Conservation (phyloP, 2,113 vertebrate species). For the Limanda limanda region DNA sequence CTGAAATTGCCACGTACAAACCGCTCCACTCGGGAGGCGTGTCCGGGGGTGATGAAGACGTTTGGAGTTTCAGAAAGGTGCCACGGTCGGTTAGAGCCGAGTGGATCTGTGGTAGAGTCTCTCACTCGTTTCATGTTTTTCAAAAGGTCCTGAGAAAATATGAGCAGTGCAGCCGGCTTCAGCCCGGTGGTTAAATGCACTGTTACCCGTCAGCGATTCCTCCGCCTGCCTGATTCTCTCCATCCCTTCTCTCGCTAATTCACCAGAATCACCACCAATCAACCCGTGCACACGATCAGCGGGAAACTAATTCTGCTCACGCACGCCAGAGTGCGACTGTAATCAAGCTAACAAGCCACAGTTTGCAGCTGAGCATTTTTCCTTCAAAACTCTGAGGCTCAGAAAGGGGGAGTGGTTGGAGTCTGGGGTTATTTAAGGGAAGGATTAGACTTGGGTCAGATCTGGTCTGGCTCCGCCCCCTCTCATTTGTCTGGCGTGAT, state of each 20-base stretch:
- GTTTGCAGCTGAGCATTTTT: constrained; percentile 41
- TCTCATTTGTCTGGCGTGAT: constrained; percentile 23
- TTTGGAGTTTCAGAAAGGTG: constrained; percentile 27
- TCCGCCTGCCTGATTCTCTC: constrained; percentile 4
- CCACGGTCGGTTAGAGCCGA: constrained; percentile 15
- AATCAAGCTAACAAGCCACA: constrained; percentile 42
- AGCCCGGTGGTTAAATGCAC: constrained; percentile 10
- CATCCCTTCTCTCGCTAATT: constrained; percentile 3
- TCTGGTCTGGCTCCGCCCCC: constrained; percentile 37
- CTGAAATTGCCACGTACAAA: constrained; percentile 18
- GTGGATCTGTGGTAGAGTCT: background rate
- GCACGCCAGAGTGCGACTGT: constrained; percentile 27
- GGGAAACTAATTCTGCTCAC: constrained; percentile 3
- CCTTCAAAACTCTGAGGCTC: constrained; percentile 34
- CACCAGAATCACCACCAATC: constrained; percentile 41
- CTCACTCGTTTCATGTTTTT: background rate
- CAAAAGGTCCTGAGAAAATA: constrained; percentile 1
- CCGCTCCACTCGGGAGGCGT: constrained; percentile 39
- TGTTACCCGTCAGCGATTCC: background rate
- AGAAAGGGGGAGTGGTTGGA: background rate
- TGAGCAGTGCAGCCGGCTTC: background rate
- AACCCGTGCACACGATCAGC: constrained; percentile 14
- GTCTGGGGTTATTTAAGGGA: constrained; percentile 42
- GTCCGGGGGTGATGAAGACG: constrained; percentile 50
- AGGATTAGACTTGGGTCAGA: constrained; percentile 32